Base-by-base conservation (phyloP, 2,113 vertebrate genomes). In the Erythrocercus mccallii region DNA sequence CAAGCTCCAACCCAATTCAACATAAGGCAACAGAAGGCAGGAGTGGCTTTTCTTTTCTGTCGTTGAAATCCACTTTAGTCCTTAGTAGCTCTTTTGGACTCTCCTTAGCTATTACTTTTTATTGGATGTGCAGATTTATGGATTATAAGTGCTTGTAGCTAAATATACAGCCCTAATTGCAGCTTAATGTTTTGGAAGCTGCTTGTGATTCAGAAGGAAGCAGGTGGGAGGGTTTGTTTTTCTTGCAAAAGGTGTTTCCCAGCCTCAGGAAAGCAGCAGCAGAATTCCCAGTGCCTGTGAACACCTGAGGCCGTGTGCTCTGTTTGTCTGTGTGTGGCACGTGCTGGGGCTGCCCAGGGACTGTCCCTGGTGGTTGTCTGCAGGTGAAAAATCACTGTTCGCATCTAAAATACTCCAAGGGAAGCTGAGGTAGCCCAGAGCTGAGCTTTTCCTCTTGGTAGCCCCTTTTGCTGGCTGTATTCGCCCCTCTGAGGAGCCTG, bases 91-190 rank as follows among this genome's bases (percentile, higher is more conserved):
- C 56, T 74, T 95, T 78, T 2, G 1, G 81, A 45, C 35, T 68
- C 57, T 90, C 83, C 71, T 86, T 79, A 78, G 81, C 70, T 90
- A 53, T 93, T 97, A 89, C 71, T 80, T 97, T 97, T 92, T 92
- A 91, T 88, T 94, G 86, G 87, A 89, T 79, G 47, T 87, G 85
- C 85, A 95, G 71, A 77, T 81, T 96, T 95, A 91, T 90, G 71
- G 48, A 69, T 96, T 92, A 44, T 71, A 66, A 80, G 62, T 45
- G 61, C 77, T 89, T 62, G 58, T 71, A 82, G 92, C 80, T 71
- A 68, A 89, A 92, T 93, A 86, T 88, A 74, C 76, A 68, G 69
- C 88, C 82, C 45, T 96, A 94, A 96, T 96, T 94, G 79, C 72
- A 79, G 54, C 35, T 77, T 93, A 86, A 81, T 88, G 61, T 79